phyloP scores from a whole-genome alignment of 1,140 invertebrate genomes.

The Trichonephila clavata region DNA sequence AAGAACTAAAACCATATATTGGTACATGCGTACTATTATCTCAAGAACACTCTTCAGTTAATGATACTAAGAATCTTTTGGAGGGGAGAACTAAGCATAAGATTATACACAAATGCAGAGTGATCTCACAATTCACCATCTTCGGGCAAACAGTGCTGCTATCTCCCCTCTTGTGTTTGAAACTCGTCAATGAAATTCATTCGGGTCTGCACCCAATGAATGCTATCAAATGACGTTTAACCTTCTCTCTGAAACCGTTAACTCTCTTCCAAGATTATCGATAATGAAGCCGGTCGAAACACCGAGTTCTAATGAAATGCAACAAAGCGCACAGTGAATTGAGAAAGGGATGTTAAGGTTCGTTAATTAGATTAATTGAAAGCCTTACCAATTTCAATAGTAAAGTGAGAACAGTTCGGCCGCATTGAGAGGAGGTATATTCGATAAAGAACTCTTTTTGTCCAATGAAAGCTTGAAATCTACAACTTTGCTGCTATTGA shows the following conservation, averaged over 20 bases:
- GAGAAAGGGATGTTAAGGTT: constrained; percentile 33
- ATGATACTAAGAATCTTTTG: too few relatives aligned
- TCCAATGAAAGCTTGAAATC: neutral
- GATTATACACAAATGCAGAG: neutral
- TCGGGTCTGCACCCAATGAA: neutral
- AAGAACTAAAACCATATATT: too few relatives aligned
- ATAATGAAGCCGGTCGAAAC: constrained; percentile 58
- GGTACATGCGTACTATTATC: too few relatives aligned
- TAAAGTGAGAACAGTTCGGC: neutral
- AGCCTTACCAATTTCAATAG: constrained; percentile 26
- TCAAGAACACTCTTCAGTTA: too few relatives aligned
- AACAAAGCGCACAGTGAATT: constrained; percentile 19
- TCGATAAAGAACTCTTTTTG: neutral
- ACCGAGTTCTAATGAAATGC: constrained; percentile 59
- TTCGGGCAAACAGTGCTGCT: neutral
- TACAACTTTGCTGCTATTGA: neutral
- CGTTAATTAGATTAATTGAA: constrained; percentile 68
- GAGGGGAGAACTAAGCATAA: neutral
- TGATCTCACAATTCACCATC: neutral
- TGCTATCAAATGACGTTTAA: constrained; percentile 62
- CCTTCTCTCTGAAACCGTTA: constrained; percentile 31
- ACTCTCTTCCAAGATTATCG: constrained; percentile 45
- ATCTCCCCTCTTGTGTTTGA: neutral
- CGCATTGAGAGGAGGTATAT: neutral
- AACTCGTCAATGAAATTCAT: neutral